Conservation (phyloP, 2,888 invertebrate genomes). For the Drosophila longiperda region DNA sequence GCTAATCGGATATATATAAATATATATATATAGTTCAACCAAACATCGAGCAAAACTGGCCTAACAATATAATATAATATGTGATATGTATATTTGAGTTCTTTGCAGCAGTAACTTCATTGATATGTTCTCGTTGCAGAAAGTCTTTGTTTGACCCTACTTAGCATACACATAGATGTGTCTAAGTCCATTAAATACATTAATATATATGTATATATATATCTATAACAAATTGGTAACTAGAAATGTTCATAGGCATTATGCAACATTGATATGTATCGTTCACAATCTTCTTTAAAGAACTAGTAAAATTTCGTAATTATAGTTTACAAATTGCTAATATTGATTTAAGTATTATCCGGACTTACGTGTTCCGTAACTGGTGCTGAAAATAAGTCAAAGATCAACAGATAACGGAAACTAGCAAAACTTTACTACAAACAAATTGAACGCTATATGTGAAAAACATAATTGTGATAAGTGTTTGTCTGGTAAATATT, state of each 20-base stretch:
- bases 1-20: not conserved
- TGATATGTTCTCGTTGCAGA: slow-evolving; percentile 85
- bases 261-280: slow-evolving; percentile 76
- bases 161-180: slow-evolving; percentile 46
- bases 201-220: not conserved
- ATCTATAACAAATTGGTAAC: slow-evolving; percentile 48
- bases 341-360: slow-evolving; percentile 12
- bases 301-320: slow-evolving; percentile 27
- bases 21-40: slow-evolving; percentile 1
- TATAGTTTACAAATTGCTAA: slow-evolving; percentile 11
- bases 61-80: slow-evolving; percentile 30
- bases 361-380: slow-evolving; percentile 55
- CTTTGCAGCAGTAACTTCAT: slow-evolving; percentile 71
- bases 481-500: slow-evolving; percentile 52
- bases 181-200: slow-evolving; percentile 7
- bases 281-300: slow-evolving; percentile 68
- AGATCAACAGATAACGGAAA: slow-evolving; percentile 5
- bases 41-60: slow-evolving; percentile 19
- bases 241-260: slow-evolving; percentile 63
- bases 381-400: slow-evolving; percentile 19
- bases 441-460: slow-evolving; percentile 20
- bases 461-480: slow-evolving; percentile 37
- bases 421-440: slow-evolving; percentile 34
- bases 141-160: slow-evolving; percentile 75
- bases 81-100: slow-evolving; percentile 58